phyloP scores from a whole-genome alignment of 2,113 vertebrate species.

The Fukomys damarensis region DNA sequence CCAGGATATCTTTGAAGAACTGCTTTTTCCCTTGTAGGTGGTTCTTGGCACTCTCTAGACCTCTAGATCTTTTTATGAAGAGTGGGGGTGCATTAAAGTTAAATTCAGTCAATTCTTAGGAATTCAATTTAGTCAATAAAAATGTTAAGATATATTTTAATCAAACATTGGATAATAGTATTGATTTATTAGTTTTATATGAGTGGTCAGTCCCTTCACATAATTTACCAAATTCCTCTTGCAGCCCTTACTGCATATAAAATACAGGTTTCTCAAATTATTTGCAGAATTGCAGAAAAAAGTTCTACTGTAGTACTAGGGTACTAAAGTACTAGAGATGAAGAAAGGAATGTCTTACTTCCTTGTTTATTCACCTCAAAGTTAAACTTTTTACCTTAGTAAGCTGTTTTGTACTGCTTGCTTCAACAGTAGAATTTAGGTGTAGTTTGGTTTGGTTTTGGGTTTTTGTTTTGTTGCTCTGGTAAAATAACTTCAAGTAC shows the following conservation, averaged over 20 bases:
- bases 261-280: background rate
- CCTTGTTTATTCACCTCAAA: background rate
- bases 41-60: background rate
- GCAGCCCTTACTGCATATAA: background rate
- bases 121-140: conserved; percentile 1
- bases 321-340: background rate
- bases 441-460: no score
- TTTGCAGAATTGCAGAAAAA: conserved; percentile 40
- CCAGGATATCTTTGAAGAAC: background rate
- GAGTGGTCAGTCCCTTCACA: background rate
- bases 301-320: background rate
- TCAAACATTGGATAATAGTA: conserved; percentile 5
- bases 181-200: conserved; percentile 37
- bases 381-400: background rate
- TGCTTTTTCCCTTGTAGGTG: background rate
- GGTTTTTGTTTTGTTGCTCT: background rate
- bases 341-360: conserved; percentile 29
- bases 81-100: background rate
- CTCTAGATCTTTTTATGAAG: background rate
- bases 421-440: conserved; percentile 14
- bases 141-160: conserved; percentile 31
- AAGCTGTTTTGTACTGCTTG: conserved; percentile 4
- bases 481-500: conserved; percentile 24
- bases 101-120: conserved; percentile 19
- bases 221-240: conserved; percentile 20